A percentile compares a stretch with the other conserved stretches of the same genome.
Conservation (phyloP, 2,113 vertebrate genomes). For the Caranx ignobilis region DNA sequence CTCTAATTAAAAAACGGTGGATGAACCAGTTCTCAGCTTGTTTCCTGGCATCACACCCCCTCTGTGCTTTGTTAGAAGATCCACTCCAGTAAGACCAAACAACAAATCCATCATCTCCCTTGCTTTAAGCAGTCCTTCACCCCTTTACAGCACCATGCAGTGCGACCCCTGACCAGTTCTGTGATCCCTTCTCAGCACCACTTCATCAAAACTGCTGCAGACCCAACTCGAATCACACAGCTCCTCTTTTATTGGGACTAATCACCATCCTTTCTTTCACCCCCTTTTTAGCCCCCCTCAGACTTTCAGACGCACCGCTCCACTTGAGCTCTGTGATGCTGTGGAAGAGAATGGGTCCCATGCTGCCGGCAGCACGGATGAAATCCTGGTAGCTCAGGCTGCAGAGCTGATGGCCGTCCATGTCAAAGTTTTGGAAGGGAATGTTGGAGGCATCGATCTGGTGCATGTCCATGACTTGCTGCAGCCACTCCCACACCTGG, state of each 20-base stretch:
- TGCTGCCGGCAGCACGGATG: slow-evolving; percentile 88
- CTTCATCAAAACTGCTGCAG: slow-evolving; percentile 45
- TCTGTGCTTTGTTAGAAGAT: slow-evolving; percentile 58
- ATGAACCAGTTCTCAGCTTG: slow-evolving; percentile 17
- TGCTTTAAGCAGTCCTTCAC: slow-evolving; percentile 29
- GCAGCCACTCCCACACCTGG: slow-evolving; percentile 99
- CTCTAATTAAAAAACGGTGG: slow-evolving; percentile 30
- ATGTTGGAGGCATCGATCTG: slow-evolving; percentile 94
- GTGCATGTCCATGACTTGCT: slow-evolving; percentile 95
- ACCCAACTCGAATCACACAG: slow-evolving; percentile 21
- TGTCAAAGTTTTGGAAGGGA: slow-evolving; percentile 95
- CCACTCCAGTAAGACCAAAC: slow-evolving; percentile 52
- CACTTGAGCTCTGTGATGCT: slow-evolving; percentile 94
- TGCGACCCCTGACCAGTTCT: slow-evolving; percentile 33
- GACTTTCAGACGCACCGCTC: slow-evolving; percentile 82
- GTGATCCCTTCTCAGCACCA: slow-evolving; percentile 32
- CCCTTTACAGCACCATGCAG: slow-evolving; percentile 22
- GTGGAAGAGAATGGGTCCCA: slow-evolving; percentile 92
- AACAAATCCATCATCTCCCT: slow-evolving; percentile 63
- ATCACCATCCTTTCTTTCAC: slow-evolving; percentile 18
- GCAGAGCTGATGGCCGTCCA: slow-evolving; percentile 93
- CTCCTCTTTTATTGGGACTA: slow-evolving; percentile 31
- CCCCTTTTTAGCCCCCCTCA: not conserved
- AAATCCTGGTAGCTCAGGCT: slow-evolving; percentile 94
- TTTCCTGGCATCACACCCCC: slow-evolving; percentile 38